Conservation (phyloP, 2,797 vertebrate species). For the Lateolabrax maculatus region DNA sequence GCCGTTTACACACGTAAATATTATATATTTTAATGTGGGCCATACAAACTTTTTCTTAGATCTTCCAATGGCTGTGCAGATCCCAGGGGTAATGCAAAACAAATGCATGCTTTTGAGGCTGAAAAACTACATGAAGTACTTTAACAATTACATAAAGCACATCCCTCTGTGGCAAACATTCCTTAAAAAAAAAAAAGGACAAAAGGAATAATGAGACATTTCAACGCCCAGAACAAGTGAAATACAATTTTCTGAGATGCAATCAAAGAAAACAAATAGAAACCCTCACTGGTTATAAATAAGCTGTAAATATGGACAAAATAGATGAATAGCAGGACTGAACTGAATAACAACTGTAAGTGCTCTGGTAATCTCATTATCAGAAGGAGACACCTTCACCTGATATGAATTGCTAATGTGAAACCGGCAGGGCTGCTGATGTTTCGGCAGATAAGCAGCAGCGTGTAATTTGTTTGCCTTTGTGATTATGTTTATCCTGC, state of each 20-base stretch:
- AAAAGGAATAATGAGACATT: not conserved
- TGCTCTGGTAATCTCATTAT: conserved; percentile 46
- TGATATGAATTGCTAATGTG: conserved; percentile 55
- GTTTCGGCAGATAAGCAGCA: conserved; percentile 47
- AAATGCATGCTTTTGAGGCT: not conserved
- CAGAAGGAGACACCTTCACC: conserved; percentile 39
- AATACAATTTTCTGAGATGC: not conserved
- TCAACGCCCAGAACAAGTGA: not conserved
- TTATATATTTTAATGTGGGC: no score
- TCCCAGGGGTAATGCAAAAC: not conserved
- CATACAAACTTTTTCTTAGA: no score
- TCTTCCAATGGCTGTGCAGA: not conserved
- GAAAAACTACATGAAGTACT: not conserved
- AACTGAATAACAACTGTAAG: conserved; percentile 18
- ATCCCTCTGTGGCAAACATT: not conserved
- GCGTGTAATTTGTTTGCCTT: conserved; percentile 64
- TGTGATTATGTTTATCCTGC: conserved; percentile 63
- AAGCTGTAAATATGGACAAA: not conserved
- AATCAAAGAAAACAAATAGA: conserved; percentile 16
- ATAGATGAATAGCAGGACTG: conserved; percentile 7
- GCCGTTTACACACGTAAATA: not conserved
- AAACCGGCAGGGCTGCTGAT: conserved; percentile 31
- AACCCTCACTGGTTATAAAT: not conserved
- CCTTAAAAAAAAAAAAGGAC: not conserved
- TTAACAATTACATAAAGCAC: not conserved